Conservation (phyloP, 2,797 vertebrate species). For the Threskiornis aethiopicus region DNA sequence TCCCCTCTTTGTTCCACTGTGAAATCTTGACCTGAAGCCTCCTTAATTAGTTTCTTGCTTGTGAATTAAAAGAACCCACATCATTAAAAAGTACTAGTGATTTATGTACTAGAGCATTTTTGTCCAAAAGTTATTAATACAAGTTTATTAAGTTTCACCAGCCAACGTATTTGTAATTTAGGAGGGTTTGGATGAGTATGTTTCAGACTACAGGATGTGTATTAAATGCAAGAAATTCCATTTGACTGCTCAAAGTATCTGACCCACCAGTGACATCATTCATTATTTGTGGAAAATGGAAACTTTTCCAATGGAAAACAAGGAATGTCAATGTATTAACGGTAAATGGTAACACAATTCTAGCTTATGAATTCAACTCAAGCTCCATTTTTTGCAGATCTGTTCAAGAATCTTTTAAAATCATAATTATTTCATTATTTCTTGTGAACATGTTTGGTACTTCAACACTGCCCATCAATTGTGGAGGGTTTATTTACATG, state of each 20-base stretch:
- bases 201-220: not conserved
- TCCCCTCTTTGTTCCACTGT: not conserved
- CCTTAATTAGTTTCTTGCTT: not conserved
- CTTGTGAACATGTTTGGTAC: not conserved
- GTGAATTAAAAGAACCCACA: not conserved
- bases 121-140: not conserved
- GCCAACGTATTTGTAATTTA: not conserved
- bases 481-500: not conserved
- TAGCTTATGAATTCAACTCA: not conserved
- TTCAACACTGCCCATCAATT: not conserved
- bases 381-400: not conserved
- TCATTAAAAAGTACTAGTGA: not conserved
- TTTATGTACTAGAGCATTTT: not conserved
- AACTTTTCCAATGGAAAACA: not conserved
- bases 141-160: not conserved
- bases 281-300: not conserved
- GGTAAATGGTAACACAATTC: not conserved
- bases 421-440: not conserved
- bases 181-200: not conserved
- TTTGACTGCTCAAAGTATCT: not conserved
- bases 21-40: not conserved
- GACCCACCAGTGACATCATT: not conserved
- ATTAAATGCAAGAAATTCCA: not conserved
- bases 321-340: not conserved
- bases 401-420: not conserved